Conservation (phyloP, 2,888 invertebrate species). For the Eurois occulta region DNA sequence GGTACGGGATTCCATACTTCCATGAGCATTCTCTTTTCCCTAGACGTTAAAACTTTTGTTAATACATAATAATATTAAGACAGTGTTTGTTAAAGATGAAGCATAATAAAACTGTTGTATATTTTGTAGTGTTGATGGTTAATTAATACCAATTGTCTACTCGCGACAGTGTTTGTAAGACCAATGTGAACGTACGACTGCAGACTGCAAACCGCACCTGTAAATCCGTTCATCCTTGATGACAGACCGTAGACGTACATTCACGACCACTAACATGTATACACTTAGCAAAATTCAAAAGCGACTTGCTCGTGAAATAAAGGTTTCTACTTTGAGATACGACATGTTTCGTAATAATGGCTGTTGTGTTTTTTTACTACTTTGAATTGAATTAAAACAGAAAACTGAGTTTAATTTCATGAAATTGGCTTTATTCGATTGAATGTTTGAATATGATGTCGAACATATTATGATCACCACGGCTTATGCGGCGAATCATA, state of each 20-base stretch:
- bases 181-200: background rate
- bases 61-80: background rate
- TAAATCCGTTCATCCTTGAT: background rate
- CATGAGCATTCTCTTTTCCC: too few relatives aligned
- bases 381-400: too few relatives aligned
- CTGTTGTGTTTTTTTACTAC: too few relatives aligned
- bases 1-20: too few relatives aligned
- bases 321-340: background rate
- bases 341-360: background rate
- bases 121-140: background rate
- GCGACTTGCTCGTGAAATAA: too few relatives aligned
- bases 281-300: background rate
- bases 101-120: background rate
- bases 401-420: too few relatives aligned
- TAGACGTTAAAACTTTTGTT: slow-evolving; percentile 4
- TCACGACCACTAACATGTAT: background rate
- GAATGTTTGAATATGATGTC: too few relatives aligned
- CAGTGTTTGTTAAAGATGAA: slow-evolving; percentile 8
- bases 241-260: background rate
- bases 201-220: background rate
- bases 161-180: background rate
- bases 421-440: too few relatives aligned
- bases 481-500: too few relatives aligned
- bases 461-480: too few relatives aligned
- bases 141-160: background rate